Conservation (phyloP, 1,140 invertebrate species). For the Chionoecetes opilio region DNA sequence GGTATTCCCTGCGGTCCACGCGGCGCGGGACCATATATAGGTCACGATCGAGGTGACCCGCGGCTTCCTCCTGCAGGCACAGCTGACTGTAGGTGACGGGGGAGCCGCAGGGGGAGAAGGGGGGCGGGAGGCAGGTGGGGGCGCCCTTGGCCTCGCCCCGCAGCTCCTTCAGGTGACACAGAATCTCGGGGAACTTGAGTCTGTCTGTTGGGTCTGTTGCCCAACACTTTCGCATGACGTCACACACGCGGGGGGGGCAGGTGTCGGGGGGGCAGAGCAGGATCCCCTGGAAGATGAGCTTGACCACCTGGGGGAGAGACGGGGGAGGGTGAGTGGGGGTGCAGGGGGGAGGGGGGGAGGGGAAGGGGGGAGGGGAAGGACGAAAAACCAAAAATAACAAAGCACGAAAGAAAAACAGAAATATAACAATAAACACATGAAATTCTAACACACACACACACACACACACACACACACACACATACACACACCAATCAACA, state of each 20-base stretch:
- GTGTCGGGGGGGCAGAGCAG: constrained; percentile 92
- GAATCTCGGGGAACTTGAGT: constrained; percentile 89
- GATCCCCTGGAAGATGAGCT: constrained; percentile 92
- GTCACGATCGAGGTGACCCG: constrained; percentile 55
- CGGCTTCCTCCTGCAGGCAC: constrained; percentile 65
- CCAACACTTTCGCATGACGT: constrained; percentile 94
- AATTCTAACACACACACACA: too few species aligned
- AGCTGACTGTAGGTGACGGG: constrained; percentile 75
- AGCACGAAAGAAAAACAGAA: too few species aligned
- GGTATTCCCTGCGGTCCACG: constrained; percentile 57
- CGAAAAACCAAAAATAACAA: neutral
- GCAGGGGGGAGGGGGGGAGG: neutral
- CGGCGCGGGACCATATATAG: constrained; percentile 68
- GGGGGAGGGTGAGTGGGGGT: neutral
- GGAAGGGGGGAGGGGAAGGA: neutral
- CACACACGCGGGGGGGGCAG: constrained; percentile 90
- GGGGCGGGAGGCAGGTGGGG: neutral
- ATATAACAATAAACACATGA: too few species aligned
- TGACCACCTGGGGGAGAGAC: constrained; percentile 87
- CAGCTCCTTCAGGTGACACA: constrained; percentile 54
- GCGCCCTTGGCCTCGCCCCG: neutral
- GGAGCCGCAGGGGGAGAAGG: neutral
- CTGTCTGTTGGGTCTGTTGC: constrained; percentile 92
- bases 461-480: too few species aligned
- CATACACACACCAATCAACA: too few species aligned